Evolutionary conservation across 2,113 vertebrate species (phyloP), one percentile per base, ranked within the genome.

Genomic region (Mus pahari): DNA sequence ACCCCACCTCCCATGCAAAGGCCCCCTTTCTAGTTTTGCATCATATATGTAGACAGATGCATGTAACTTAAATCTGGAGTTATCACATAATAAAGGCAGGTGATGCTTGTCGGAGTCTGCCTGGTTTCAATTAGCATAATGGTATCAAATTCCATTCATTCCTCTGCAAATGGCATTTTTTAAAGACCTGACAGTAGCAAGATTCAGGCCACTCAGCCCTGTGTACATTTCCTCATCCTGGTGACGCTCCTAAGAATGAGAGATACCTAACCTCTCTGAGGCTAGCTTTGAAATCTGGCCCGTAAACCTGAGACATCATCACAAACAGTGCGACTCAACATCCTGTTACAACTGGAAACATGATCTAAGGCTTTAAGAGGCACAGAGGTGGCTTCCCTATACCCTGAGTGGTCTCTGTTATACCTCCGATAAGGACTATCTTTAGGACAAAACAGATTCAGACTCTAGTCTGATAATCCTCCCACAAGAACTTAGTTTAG

Each of bases 361-460:
- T 9, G 1, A n/a, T 78, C 16, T 36, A 68, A 89, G 13, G 28
- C 36, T 82, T 42, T 50, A 48, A 81, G 83, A 89, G 48, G 50
- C 19, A 60, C 91, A 92, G 17, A 19, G 39, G 13, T 60, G n/a
- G 4, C 53, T 86, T 83, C 66, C 86, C 62, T 19, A 53, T 42
- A 36, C 92, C 86, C 71, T 58, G 4, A 89, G 39, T 60, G 64
- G 74, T 75, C 78, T 89, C 78, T 33, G 39, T 28, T 83, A 74
- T 74, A 39, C 58, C 20, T 64, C 24, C 75, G 42, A 79, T 90
- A 92, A 93, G 48, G 62, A 91, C 75, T 92, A 86, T 86, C 68
- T 78, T 77, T 70, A 96, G 26, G 26, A 90, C 73, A 13, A 24
- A 95, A 90, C 71, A 94, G 73, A 94, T 42, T 28, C 22, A 70